phyloP scores from a whole-genome alignment of 2,113 vertebrate genomes.

The Mustela nigripes region DNA sequence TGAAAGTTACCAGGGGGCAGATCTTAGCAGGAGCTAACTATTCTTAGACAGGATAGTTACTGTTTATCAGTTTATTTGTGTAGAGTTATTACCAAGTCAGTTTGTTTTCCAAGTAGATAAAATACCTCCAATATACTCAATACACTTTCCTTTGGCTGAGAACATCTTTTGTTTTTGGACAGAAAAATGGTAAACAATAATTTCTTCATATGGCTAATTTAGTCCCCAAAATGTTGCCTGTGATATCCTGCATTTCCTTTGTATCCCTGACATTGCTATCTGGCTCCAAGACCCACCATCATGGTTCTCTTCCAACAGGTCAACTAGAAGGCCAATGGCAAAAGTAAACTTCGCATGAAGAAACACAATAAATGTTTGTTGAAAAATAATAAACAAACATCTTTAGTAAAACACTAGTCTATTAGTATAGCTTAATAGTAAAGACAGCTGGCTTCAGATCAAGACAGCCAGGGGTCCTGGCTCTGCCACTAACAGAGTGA shows the following conservation, averaged over 20 bases:
- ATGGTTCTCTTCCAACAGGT: not conserved
- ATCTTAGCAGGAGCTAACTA: not conserved
- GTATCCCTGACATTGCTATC: not conserved
- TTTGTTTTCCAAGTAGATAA: not conserved
- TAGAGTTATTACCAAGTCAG: not conserved
- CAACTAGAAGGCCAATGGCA: not conserved
- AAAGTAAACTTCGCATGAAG: not conserved
- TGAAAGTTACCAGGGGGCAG: not conserved
- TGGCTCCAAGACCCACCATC: not conserved
- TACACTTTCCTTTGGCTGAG: not conserved
- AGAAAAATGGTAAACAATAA: not conserved
- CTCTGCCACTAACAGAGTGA: not conserved
- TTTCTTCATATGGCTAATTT: not conserved
- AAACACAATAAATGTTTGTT: not conserved
- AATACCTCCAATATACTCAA: not conserved
- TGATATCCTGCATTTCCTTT: not conserved
- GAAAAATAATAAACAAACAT: not conserved
- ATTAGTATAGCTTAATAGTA: fast-evolving
- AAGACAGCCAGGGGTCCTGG: not conserved
- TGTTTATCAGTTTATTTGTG: not conserved
- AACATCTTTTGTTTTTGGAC: not conserved
- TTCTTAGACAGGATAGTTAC: not conserved
- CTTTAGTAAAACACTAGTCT: not conserved
- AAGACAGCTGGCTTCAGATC: not conserved
- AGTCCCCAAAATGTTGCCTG: not conserved